Evolutionary conservation across 2,888 invertebrate species (phyloP).

Genomic region (Drosophila infuscata): DNA sequence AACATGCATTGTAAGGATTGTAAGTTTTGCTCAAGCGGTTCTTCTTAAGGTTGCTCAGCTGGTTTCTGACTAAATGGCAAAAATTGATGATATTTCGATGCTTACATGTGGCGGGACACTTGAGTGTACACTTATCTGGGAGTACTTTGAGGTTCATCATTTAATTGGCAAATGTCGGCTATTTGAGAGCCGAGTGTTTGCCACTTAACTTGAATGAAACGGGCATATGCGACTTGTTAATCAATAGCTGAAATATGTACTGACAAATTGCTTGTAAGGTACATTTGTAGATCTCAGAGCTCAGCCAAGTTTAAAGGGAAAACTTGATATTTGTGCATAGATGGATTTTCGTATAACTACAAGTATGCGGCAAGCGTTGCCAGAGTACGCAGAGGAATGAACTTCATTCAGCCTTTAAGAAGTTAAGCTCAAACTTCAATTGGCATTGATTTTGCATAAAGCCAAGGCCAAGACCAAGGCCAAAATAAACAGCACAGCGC

Average conservation of each 20-base stretch:
- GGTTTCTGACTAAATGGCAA: not conserved
- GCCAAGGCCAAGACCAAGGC: constrained; percentile 28
- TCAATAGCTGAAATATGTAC: not conserved
- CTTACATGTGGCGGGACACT: not conserved
- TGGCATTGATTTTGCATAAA: constrained; percentile 38
- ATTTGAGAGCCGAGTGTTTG: not conserved
- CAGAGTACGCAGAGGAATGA: constrained; percentile 26
- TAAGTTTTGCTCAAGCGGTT: not conserved
- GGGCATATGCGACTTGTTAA: not conserved
- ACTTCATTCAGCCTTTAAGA: constrained; percentile 16
- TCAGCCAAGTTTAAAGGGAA: constrained; percentile 6
- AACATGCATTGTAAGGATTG: constrained; percentile 5
- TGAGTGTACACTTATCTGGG: not conserved
- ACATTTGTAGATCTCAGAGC: not conserved
- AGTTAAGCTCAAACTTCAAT: constrained; percentile 11
- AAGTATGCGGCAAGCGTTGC: not conserved
- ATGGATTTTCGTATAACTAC: not conserved
- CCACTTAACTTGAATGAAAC: not conserved
- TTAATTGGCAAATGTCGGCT: not conserved
- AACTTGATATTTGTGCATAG: not conserved
- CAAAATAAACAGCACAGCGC: constrained; percentile 5
- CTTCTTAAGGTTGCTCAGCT: not conserved
- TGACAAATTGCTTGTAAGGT: not conserved
- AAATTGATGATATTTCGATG: not conserved
- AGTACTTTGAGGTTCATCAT: not conserved